Evolutionary conservation across 2,888 invertebrate genomes (phyloP).

Genomic region (Sepiola atlantica): DNA sequence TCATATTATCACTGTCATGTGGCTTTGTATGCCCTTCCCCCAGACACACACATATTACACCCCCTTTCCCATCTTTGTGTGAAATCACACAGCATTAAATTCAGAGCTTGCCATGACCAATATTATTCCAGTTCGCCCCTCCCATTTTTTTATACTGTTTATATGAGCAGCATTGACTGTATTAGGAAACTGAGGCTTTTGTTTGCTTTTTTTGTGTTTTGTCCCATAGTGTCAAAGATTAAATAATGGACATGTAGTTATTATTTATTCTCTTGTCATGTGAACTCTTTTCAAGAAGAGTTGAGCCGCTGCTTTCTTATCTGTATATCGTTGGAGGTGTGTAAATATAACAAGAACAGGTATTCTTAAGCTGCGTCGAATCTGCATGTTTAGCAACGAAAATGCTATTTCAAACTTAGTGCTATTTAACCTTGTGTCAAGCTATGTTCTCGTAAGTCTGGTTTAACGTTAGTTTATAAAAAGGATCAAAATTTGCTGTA

Average conservation of each 20-base stretch:
- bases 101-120: constrained; percentile 4
- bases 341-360: too few relatives aligned
- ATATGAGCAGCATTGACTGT: neutral
- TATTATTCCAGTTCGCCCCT: neutral
- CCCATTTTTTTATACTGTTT: neutral
- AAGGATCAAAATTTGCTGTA: too few relatives aligned
- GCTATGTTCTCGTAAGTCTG: too few relatives aligned
- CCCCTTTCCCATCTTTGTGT: neutral
- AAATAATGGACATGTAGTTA: neutral
- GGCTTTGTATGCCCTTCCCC: neutral
- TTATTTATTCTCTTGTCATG: neutral
- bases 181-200: constrained; percentile 18
- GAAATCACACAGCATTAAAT: constrained; percentile 7
- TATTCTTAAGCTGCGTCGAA: too few relatives aligned
- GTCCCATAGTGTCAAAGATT: neutral
- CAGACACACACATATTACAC: neutral
- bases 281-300: neutral
- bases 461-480: too few relatives aligned
- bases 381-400: too few relatives aligned
- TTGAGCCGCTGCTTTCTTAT: neutral
- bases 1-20: neutral
- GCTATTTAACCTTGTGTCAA: too few relatives aligned
- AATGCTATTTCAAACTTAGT: too few relatives aligned
- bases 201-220: neutral
- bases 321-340: neutral